Base-by-base conservation (phyloP, 1,140 invertebrate genomes). In the Callitettix versicolor region DNA sequence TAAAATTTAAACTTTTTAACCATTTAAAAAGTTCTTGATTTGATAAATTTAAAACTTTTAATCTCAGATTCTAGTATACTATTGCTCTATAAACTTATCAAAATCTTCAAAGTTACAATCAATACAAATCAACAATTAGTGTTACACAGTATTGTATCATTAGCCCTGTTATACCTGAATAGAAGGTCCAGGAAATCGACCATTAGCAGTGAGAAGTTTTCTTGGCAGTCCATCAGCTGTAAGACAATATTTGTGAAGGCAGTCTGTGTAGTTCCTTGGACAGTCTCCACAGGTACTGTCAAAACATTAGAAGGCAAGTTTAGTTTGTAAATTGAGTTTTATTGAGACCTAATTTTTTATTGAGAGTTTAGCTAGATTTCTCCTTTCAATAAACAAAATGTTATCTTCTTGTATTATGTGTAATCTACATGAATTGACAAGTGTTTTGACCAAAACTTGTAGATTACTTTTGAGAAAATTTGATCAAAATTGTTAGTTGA, bases 81-180 rank as follows among this genome's bases (percentile, higher is more conserved):
- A 36, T n/a, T 9, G 34, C 34, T 36, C 34, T 36, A 36, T n/a
- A 9, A 36, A 36, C 9, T 9, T 36, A n/a, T 36, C 34, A 9
- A 9, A 9, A 9, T 36, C 9, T n/a, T 36, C n/a, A 36, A n/a
- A 36, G 34, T 36, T 36, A 9, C 9, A 36, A 9, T 36, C n/a
- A 9, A 9, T n/a, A 36, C n/a, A 36, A n/a, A 36, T 9, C 9
- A 36, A n/a, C n/a, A n/a, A n/a, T n/a, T n/a, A n/a, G n/a, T n/a
- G n/a, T n/a, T n/a, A n/a, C n/a, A n/a, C n/a, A n/a, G n/a, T n/a
- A n/a, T n/a, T n/a, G n/a, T n/a, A n/a, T n/a, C n/a, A n/a, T n/a
- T n/a, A n/a, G n/a, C n/a, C n/a, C n/a, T n/a, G n/a, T n/a, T n/a
- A 58, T 69, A 80, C 81, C 68, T 91, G 82, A 42, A 94, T 86